Percentiles rank a stretch among this genome's conserved stretches.
phyloP scores from a whole-genome alignment of 1,140 invertebrate species.

The Phymorhynchus buccinoides region DNA sequence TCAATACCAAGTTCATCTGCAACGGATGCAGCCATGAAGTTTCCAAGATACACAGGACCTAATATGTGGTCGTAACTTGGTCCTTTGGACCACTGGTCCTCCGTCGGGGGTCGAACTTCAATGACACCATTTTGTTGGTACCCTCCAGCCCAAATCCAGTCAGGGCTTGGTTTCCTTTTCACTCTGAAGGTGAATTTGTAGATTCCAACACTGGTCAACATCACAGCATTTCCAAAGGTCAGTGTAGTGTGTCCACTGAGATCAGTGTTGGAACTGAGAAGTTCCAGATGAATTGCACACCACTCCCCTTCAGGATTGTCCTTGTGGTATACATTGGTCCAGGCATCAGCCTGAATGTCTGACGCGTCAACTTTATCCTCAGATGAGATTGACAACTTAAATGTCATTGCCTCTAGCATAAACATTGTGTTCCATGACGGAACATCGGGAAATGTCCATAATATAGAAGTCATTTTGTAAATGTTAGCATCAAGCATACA shows the following conservation, averaged over 20 bases:
- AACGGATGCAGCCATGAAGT: conserved; percentile 50
- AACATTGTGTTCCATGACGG: conserved; percentile 46
- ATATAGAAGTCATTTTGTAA: conserved; percentile 27
- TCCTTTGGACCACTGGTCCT: conserved; percentile 46
- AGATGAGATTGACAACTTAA: conserved; percentile 28
- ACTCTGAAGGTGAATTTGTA: conserved; percentile 44
- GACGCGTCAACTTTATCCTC: conserved; percentile 12
- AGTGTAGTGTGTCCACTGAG: neutral
- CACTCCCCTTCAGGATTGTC: conserved; percentile 45
- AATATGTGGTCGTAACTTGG: conserved; percentile 20
- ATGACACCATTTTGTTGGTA: conserved; percentile 41
- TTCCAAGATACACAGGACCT: conserved; percentile 47
- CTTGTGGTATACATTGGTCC: conserved; percentile 47
- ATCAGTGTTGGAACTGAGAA: neutral
- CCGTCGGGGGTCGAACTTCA: conserved; percentile 26
- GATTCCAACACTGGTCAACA: conserved; percentile 42
- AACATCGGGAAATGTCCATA: conserved; percentile 42
- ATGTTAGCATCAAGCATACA: too few species aligned
- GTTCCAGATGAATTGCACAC: conserved; percentile 38
- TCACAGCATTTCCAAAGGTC: conserved; percentile 39
- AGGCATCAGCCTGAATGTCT: conserved; percentile 32
- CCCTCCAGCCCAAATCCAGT: conserved; percentile 39
- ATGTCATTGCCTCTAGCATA: conserved; percentile 51
- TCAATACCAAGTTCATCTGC: conserved; percentile 50
- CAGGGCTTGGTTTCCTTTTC: neutral